Base-by-base conservation (phyloP, 2,888 invertebrate genomes). In the Cabera pusaria region DNA sequence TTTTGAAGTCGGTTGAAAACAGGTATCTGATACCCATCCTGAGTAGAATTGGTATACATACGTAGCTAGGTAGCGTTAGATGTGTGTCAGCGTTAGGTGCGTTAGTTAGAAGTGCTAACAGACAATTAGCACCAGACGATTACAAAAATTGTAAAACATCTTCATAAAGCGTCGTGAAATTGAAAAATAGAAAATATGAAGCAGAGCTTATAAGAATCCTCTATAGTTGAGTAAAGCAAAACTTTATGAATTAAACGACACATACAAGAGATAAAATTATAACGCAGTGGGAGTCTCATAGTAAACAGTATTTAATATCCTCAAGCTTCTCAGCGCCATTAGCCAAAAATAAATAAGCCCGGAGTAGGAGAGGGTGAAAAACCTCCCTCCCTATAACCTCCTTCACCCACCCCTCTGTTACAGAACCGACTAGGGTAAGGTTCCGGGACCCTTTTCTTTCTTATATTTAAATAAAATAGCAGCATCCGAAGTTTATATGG, bases 271-370 rank as follows among this genome's bases (percentile, higher is more conserved):
- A 64, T 67, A 59, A 66, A 67, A 75, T 72, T 70, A 69, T 62
- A 66, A 59, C 56, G 61, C 65, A 59, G 62, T 59, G 52, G 49
- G 56, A 66, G 64, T 65, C 55, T 44, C 59, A 62, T 61, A 21
- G 67, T 66, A 68, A 74, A 74, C 71, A 71, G 64, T 74, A 71
- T 80, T 79, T 80, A 82, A 82, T 84, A 77, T 78, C 79, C 73
- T 72, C 72, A 68, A 74, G 72, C 76, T 75, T 59, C 67, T 67
- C 72, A 66, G 53, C 56, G 70, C 70, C 72, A 74, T 79, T 77
- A 77, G 74, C 65, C 72, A 63, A 77, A 80, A 81, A 84, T 82
- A 85, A 84, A 83, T 79, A 79, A 70, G 70, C 64, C 53, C 49
- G 60, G 57, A 71, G n/a, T n/a, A n/a, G n/a, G 59, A 70, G 67